These are phyloP conservation scores for Antheraea yamamai DNA, from an alignment of 2,888 invertebrate genomes.

Conservation along the genomic window DNA sequence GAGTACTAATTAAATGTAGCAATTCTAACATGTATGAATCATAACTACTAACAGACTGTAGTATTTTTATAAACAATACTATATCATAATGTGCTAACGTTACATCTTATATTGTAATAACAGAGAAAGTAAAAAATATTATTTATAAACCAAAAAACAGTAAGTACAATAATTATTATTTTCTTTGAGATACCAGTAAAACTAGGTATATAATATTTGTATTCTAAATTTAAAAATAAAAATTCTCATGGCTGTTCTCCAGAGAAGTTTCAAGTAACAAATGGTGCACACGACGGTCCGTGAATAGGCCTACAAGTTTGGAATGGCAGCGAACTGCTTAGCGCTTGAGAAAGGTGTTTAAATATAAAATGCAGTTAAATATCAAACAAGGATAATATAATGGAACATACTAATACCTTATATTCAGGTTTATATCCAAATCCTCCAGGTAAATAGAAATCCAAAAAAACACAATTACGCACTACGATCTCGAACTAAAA, in stretches of 20 bases:
- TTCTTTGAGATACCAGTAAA: background rate
- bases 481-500: constrained; percentile 16
- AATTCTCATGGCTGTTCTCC: background rate
- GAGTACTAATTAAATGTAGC: background rate
- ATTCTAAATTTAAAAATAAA: background rate
- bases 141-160: background rate
- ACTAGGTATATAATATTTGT: background rate
- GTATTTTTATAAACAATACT: background rate
- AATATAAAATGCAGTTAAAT: constrained; percentile 35
- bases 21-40: background rate
- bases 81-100: background rate
- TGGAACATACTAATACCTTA: constrained; percentile 57
- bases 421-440: constrained; percentile 57
- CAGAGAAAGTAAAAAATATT: background rate
- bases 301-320: constrained; percentile 50
- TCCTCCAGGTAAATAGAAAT: constrained; percentile 64
- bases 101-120: background rate
- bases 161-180: background rate
- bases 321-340: constrained; percentile 28
- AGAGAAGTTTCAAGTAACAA: constrained; percentile 21
- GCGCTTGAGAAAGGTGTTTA: constrained; percentile 10
- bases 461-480: constrained; percentile 17
- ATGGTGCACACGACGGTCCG: constrained; percentile 32
- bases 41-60: background rate
- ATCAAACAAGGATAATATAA: constrained; percentile 24